A percentile compares a stretch with the other conserved stretches of the same genome.
Conservation (phyloP, 2,888 invertebrate species). For the Nebria brevicollis region DNA sequence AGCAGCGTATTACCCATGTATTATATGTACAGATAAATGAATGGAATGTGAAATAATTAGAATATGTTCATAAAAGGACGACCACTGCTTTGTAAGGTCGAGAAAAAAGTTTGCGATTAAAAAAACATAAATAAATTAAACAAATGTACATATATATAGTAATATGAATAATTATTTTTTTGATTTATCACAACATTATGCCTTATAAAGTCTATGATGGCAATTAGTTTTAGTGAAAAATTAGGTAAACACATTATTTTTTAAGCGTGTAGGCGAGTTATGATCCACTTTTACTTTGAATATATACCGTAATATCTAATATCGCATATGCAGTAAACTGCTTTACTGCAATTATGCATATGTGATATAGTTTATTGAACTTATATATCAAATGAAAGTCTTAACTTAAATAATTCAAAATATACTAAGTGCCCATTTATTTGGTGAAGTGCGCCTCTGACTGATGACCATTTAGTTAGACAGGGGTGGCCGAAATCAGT, state of each 20-base stretch:
- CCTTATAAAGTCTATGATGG: too few relatives aligned
- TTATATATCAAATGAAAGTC: not conserved
- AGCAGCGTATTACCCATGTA: not conserved
- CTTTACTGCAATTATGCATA: not conserved
- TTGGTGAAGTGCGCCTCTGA: not conserved
- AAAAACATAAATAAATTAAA: not conserved
- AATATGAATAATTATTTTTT: too few relatives aligned
- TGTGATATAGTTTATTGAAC: not conserved
- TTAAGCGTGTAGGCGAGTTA: too few relatives aligned
- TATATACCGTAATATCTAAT: too few relatives aligned
- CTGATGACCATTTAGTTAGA: not conserved
- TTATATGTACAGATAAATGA: not conserved
- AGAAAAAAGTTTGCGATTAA: too few relatives aligned
- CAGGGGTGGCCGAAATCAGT: constrained; percentile 17
- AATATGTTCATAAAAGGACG: not conserved
- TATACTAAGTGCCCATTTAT: not conserved
- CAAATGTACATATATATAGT: not conserved
- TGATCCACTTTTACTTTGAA: too few relatives aligned
- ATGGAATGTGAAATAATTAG: not conserved
- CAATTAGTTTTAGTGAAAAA: too few relatives aligned
- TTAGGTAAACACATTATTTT: too few relatives aligned
- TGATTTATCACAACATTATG: too few relatives aligned
- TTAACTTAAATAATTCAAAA: not conserved
- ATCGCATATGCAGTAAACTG: too few relatives aligned
- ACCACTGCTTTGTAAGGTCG: not conserved